Percentiles rank a stretch among this genome's conserved stretches.
Evolutionary conservation across 2,797 vertebrate genomes (phyloP).

Genomic region (Serranus cabrilla): DNA sequence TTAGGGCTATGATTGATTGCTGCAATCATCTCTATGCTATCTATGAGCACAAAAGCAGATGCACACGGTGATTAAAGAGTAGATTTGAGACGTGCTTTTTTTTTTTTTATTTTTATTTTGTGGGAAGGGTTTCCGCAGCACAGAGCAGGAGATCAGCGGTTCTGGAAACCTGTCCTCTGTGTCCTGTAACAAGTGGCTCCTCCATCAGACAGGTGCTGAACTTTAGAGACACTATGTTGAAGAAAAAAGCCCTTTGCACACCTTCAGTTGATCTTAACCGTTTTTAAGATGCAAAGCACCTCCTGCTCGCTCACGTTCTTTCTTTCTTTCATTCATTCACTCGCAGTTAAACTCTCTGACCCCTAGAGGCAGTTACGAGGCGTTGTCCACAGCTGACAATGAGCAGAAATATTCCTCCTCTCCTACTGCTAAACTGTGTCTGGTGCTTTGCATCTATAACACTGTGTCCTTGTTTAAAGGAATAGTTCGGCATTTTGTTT

Average conservation of each 20-base stretch:
- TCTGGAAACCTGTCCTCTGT: conserved; percentile 74
- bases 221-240: conserved; percentile 61
- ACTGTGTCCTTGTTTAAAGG: conserved; percentile 39
- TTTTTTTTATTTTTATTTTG: conserved; percentile 17
- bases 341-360: conserved; percentile 19
- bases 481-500: conserved; percentile 13
- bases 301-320: conserved; percentile 2
- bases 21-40: conserved; percentile 80
- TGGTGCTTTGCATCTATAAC: conserved; percentile 51
- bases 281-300: conserved; percentile 55
- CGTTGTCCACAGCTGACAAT: conserved; percentile 5
- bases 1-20: conserved; percentile 77
- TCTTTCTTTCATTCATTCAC: conserved; percentile 11
- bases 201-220: conserved; percentile 71
- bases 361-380: conserved; percentile 1
- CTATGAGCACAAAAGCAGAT: conserved; percentile 81
- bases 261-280: conserved; percentile 49
- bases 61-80: conserved; percentile 66
- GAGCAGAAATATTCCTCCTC: conserved; percentile 16
- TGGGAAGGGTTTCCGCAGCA: conserved; percentile 66
- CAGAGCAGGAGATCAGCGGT: conserved; percentile 65
- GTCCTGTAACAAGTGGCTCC: conserved; percentile 61
- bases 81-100: conserved; percentile 49
- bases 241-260: conserved; percentile 64
- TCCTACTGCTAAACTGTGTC: conserved; percentile 26